A percentile compares a stretch with the other conserved stretches of the same genome.
Conservation (phyloP, 2,113 vertebrate species). For the Gambusia affinis region DNA sequence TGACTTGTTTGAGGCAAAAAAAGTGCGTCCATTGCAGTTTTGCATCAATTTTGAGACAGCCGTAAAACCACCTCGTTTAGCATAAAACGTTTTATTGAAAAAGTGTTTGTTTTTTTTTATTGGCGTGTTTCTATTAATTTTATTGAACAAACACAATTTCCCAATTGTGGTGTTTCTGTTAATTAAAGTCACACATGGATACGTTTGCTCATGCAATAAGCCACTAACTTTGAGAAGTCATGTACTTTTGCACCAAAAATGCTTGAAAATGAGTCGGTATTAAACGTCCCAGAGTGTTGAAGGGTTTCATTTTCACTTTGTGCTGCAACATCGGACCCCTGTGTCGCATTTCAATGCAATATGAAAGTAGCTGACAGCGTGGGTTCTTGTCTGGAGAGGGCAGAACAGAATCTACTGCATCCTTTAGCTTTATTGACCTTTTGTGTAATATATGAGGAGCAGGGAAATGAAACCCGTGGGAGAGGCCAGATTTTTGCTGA, state of each 20-base stretch:
- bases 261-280: neutral
- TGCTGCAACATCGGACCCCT: slow-evolving; percentile 6
- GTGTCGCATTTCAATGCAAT: slow-evolving; percentile 1
- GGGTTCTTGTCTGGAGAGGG: slow-evolving; percentile 18
- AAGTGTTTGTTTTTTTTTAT: too few species aligned
- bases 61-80: too few species aligned
- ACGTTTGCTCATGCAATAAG: too few species aligned
- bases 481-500: slow-evolving; percentile 16
- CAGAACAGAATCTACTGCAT: slow-evolving; percentile 23
- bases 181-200: too few species aligned
- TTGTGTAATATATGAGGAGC: slow-evolving; percentile 14
- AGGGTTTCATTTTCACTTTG: neutral
- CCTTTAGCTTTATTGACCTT: slow-evolving; percentile 21
- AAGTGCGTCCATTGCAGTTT: too few species aligned
- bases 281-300: neutral
- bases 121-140: too few species aligned
- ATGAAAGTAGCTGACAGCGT: slow-evolving; percentile 13
- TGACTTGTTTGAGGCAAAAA: too few species aligned
- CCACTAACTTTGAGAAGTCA: neutral
- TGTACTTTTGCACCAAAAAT: too few species aligned
- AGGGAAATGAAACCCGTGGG: slow-evolving; percentile 39
- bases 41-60: too few species aligned
- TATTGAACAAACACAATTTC: too few species aligned
- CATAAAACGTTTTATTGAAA: too few species aligned
- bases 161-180: too few species aligned